phyloP scores from a whole-genome alignment of 2,113 vertebrate genomes.

The Rhinolophus sinicus region DNA sequence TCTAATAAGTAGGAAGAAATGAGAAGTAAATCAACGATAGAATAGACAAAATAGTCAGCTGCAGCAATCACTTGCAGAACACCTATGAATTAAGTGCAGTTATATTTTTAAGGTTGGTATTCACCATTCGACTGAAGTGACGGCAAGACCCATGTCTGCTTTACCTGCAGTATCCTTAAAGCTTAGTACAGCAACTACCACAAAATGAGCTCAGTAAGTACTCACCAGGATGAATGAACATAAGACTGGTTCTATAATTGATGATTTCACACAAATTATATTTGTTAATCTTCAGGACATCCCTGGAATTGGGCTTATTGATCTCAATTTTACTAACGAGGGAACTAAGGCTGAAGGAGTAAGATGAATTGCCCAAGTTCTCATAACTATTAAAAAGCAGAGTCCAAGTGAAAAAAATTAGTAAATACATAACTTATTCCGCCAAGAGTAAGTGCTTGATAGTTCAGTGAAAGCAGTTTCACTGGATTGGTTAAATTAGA shows the following conservation, averaged over 20 bases:
- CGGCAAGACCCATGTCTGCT: neutral
- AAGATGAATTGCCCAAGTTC: neutral
- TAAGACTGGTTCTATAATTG: neutral
- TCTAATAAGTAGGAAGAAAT: neutral
- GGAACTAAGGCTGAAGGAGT: neutral
- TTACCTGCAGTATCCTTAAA: neutral
- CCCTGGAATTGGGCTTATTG: neutral
- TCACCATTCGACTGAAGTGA: neutral
- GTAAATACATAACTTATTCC: neutral
- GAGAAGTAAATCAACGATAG: neutral
- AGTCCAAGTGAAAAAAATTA: neutral
- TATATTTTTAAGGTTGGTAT: neutral
- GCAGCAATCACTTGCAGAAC: neutral
- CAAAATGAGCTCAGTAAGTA: neutral
- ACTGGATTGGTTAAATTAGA: neutral
- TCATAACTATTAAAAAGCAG: neutral
- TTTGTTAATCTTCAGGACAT: neutral
- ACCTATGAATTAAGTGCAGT: neutral
- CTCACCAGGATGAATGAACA: neutral
- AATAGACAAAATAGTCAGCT: neutral
- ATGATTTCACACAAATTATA: neutral
- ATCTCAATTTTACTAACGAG: slow-evolving; percentile 7
- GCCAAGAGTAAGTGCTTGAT: neutral
- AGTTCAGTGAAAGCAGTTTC: neutral
- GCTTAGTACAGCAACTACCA: neutral